phyloP scores from a whole-genome alignment of 2,888 invertebrate genomes.

The Lymantria monacha region DNA sequence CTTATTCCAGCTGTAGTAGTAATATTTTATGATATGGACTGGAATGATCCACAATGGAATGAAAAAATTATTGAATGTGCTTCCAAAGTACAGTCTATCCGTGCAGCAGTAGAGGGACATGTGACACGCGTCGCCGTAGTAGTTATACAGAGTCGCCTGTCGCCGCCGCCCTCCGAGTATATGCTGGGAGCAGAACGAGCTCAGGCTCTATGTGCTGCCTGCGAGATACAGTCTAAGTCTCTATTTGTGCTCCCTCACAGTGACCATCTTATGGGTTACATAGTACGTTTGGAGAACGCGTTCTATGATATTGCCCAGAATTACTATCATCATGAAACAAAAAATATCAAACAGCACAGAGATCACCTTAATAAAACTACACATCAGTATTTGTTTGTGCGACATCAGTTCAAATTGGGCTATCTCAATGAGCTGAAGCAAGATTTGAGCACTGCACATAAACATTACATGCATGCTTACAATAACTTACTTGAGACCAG shows the following conservation, averaged over 20 bases:
- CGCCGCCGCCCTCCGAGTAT: conserved; percentile 91
- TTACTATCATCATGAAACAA: conserved; percentile 95
- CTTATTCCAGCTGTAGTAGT: conserved; percentile 96
- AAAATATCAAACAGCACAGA: conserved; percentile 92
- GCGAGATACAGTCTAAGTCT: conserved; percentile 95
- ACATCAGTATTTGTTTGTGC: conserved; percentile 95
- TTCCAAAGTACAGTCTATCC: conserved; percentile 91
- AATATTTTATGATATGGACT: conserved; percentile 97
- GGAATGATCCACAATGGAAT: conserved; percentile 97
- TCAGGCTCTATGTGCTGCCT: conserved; percentile 93
- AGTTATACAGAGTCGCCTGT: conserved; percentile 92
- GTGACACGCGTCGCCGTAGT: conserved; percentile 92
- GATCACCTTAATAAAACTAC: conserved; percentile 95
- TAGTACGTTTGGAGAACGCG: conserved; percentile 92
- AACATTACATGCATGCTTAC: conserved; percentile 95
- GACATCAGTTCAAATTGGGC: conserved; percentile 98
- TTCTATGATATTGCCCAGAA: conserved; percentile 96
- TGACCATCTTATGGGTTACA: conserved; percentile 91
- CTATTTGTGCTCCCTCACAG: conserved; percentile 95
- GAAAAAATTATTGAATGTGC: conserved; percentile 97
- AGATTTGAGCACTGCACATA: conserved; percentile 92
- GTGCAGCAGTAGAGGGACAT: conserved; percentile 87
- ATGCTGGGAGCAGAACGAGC: conserved; percentile 94
- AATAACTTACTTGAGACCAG: conserved; percentile 93
- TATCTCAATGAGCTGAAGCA: conserved; percentile 97